These are phyloP conservation scores for Ammospiza caudacuta DNA, from an alignment of 2,113 vertebrate species.

Conservation along the genomic window DNA sequence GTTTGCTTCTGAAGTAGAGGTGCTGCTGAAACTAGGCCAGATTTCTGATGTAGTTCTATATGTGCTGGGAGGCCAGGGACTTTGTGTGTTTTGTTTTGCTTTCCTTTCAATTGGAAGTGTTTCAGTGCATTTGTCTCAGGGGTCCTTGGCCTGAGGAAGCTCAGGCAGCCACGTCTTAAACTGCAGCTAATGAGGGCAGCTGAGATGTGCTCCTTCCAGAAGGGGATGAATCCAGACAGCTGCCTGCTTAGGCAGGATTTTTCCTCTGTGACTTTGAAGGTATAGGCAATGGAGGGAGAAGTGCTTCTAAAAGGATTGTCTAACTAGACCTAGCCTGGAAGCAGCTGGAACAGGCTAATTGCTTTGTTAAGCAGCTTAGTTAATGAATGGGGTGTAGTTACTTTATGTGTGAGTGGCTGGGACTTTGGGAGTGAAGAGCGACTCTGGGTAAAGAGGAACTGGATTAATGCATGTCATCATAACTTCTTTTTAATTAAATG, in stretches of 20 bases:
- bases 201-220: background rate
- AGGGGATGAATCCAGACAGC: background rate
- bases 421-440: background rate
- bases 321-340: background rate
- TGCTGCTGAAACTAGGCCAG: background rate
- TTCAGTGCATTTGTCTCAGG: background rate
- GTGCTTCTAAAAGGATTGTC: background rate
- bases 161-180: fast-evolving
- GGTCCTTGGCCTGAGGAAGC: background rate
- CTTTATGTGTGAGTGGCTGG: background rate
- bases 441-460: background rate
- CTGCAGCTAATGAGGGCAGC: background rate
- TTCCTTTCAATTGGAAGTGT: background rate
- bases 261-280: background rate
- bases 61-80: background rate
- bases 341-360: background rate
- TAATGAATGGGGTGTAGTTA: background rate
- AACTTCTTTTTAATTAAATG: background rate
- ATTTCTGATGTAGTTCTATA: background rate
- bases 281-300: background rate
- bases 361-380: background rate
- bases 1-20: background rate
- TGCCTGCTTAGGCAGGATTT: background rate
- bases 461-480: background rate
- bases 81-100: background rate